Base-by-base conservation (phyloP, 1,140 invertebrate species). In the Stratiolaelaps scimitus region DNA sequence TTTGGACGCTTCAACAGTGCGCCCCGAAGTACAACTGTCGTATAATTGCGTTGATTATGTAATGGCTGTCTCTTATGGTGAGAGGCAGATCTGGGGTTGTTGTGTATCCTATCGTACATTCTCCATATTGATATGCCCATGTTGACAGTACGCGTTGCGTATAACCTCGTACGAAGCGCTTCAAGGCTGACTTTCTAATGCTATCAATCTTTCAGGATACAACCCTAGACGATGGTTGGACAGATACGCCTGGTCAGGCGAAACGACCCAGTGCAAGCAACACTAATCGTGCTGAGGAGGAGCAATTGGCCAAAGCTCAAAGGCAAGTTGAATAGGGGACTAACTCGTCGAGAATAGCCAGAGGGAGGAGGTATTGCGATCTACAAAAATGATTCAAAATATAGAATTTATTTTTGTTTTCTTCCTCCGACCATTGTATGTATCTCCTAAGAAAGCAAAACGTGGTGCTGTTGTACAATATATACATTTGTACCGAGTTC, bases 191-290 rank as follows among this genome's bases (percentile, higher is more conserved):
- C n/a, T n/a, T n/a, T n/a, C n/a, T n/a, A n/a, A n/a, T 28, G 4
- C 19, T 15, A 7, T 6, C 15, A 1, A 17, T 26, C 10, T 26
- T 60, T 60, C 10, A 60, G 53, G 53, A 60, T 15, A 20, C 10
- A 1, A 23, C 34, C 13, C 20, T 60, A 23, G 53, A 60, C 34
- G 53, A 60, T 23, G 26, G 53, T 23, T 60, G 53, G 53, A 60
- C 53, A 29, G 53, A 26, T 23, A 10, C 23, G 15, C 15, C 23
- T 17, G 53, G 53, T 17, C 17, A 60, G 53, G 23, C 17, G 10
- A 26, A 20, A 4, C 26, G 34, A 10, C 34, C 13, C 15, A 17
- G 10, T 5, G 13, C 53, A 10, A 26, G 15, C 17, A 2, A 60
- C 53, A 34, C 17, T 23, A 60, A 10, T 6, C 26, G 34, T 19